Conservation (phyloP, 2,888 invertebrate genomes). For the Tetramorium bicarinatum region DNA sequence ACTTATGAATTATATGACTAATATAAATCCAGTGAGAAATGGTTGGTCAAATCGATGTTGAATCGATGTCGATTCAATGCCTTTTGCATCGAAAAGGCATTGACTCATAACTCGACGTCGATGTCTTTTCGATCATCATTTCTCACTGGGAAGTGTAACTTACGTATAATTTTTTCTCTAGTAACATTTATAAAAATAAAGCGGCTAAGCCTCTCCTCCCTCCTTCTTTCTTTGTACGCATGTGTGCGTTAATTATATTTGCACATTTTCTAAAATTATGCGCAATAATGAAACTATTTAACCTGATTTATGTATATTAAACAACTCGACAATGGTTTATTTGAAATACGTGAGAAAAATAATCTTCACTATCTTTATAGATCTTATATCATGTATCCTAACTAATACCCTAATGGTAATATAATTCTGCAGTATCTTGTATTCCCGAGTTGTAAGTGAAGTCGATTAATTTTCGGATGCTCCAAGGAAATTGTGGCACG, state of each 20-base stretch:
- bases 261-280: not conserved
- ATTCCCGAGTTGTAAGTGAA: not conserved
- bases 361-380: not conserved
- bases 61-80: too few species aligned
- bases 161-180: too few species aligned
- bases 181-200: too few species aligned
- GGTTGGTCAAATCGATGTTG: too few species aligned
- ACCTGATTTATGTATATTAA: not conserved
- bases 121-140: too few species aligned
- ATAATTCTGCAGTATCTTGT: not conserved
- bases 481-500: constrained; percentile 86
- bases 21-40: too few species aligned
- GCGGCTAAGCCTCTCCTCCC: too few species aligned
- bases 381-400: not conserved
- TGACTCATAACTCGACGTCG: too few species aligned
- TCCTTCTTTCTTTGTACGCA: fast-evolving
- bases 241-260: not conserved
- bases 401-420: not conserved
- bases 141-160: too few species aligned
- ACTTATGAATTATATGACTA: too few species aligned
- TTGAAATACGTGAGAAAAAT: not conserved
- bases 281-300: not conserved
- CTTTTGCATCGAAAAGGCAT: too few species aligned
- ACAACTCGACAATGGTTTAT: not conserved
- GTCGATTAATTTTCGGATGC: constrained; percentile 75